These are phyloP conservation scores for Agelas oroides DNA, from an alignment of 37 sponge, comb jelly and placozoan species.

Conservation along the genomic window DNA sequence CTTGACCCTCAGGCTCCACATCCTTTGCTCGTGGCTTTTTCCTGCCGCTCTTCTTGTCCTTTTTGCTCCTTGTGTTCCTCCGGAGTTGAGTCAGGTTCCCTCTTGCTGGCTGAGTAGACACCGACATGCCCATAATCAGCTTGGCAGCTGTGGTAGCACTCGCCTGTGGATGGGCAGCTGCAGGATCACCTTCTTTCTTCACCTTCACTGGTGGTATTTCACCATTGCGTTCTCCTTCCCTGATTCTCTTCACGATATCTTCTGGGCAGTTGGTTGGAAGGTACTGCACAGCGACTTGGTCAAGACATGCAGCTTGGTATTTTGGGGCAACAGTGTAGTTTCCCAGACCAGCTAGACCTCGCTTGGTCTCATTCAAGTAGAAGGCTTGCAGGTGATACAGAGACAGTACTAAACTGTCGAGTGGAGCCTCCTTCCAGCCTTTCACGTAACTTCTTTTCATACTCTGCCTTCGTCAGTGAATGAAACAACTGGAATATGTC, in stretches of 20 bases:
- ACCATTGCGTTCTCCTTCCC: no score
- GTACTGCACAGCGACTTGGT: neutral
- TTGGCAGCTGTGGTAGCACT: conserved; percentile 26
- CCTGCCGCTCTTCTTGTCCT: conserved; percentile 44
- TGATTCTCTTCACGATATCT: neutral
- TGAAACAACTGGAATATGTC: conserved; percentile 39
- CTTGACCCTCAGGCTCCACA: no score
- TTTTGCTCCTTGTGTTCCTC: neutral
- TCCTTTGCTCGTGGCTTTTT: conserved; percentile 49
- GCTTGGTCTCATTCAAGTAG: conserved; percentile 57
- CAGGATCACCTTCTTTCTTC: no score
- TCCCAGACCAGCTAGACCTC: conserved; percentile 61
- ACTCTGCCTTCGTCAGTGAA: neutral
- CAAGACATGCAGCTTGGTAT: neutral
- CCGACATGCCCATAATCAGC: neutral
- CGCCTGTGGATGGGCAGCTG: conserved; percentile 16
- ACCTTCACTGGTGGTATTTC: no score
- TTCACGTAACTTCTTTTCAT: neutral
- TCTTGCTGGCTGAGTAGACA: neutral
- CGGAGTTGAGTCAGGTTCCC: conserved; percentile 14
- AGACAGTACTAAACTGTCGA: conserved; percentile 39
- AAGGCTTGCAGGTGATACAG: conserved; percentile 52
- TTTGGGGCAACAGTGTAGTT: conserved; percentile 5
- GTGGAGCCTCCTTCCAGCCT: conserved; percentile 43
- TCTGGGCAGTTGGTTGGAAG: neutral